These are phyloP conservation scores for Thalassoma bifasciatum DNA, from an alignment of 2,113 vertebrate species.

Conservation along the genomic window DNA sequence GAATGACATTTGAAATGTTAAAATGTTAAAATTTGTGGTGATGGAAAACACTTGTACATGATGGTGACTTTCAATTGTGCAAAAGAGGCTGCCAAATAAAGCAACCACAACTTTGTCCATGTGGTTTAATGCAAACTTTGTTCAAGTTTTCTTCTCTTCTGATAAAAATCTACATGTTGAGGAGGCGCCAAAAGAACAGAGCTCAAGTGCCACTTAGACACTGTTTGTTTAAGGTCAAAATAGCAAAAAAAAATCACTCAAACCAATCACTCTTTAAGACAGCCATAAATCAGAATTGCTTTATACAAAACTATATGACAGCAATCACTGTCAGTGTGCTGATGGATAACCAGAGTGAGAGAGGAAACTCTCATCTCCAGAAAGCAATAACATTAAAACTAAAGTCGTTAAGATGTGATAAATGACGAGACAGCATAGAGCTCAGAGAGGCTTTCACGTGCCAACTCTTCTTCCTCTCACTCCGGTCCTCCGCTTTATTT, in stretches of 20 bases:
- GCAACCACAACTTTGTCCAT: background rate
- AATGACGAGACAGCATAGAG: slow-evolving; percentile 55
- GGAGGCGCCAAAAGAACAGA: too few species aligned
- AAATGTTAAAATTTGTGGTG: too few species aligned
- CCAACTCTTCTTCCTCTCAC: slow-evolving; percentile 47
- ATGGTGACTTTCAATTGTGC: background rate
- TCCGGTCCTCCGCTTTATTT: slow-evolving; percentile 59
- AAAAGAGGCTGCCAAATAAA: background rate
- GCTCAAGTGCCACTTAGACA: slow-evolving; percentile 24
- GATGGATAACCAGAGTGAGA: slow-evolving; percentile 64
- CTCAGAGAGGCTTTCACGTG: slow-evolving; percentile 47
- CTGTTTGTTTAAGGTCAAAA: slow-evolving; percentile 25
- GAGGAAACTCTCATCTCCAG: slow-evolving; percentile 69
- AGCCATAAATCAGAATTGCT: slow-evolving; percentile 67
- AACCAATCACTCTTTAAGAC: slow-evolving; percentile 52
- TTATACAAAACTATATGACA: slow-evolving; percentile 71
- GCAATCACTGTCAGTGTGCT: slow-evolving; percentile 66
- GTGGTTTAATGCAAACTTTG: background rate
- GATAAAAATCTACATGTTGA: background rate
- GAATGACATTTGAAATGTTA: too few species aligned
- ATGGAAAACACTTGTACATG: too few species aligned
- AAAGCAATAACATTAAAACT: slow-evolving; percentile 74
- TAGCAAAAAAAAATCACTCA: slow-evolving; percentile 1
- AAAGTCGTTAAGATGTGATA: slow-evolving; percentile 68
- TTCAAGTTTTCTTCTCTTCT: background rate